Conservation (phyloP, 2,888 invertebrate genomes). For the Bombylius major region DNA sequence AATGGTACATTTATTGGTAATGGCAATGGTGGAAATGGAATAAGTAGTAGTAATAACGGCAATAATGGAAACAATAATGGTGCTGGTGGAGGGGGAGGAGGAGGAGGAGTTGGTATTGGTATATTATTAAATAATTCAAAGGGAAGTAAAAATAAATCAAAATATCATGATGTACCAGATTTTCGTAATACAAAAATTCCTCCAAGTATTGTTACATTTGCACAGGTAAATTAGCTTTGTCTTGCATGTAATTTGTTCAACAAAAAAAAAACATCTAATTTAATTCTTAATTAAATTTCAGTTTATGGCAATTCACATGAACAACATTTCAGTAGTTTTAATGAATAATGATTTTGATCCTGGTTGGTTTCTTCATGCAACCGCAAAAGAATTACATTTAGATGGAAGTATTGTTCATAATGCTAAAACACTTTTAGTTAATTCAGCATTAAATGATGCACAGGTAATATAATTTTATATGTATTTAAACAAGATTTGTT, state of each 20-base stretch:
- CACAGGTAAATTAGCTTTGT: constrained; percentile 46
- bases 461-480: constrained; percentile 33
- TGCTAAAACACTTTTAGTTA: constrained; percentile 56
- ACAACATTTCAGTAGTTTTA: constrained; percentile 53
- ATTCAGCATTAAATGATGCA: constrained; percentile 54
- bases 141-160: background rate
- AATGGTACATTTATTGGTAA: constrained; percentile 24
- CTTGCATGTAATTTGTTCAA: background rate
- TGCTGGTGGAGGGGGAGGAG: constrained; percentile 13
- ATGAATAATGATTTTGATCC: constrained; percentile 48
- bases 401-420: constrained; percentile 57
- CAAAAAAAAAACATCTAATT: background rate
- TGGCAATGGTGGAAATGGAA: background rate
- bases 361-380: constrained; percentile 57
- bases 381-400: constrained; percentile 53
- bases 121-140: too few species aligned
- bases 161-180: constrained; percentile 42
- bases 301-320: constrained; percentile 78
- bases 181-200: constrained; percentile 66
- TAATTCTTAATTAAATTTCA: constrained; percentile 27
- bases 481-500: background rate
- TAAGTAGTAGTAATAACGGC: background rate
- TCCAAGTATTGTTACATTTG: constrained; percentile 66
- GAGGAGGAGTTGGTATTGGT: background rate
- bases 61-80: too few species aligned